A percentile compares a stretch with the other conserved stretches of the same genome.
These are phyloP conservation scores for Australoheros scitulus DNA, from an alignment of 2,113 vertebrate species.

Conservation along the genomic window DNA sequence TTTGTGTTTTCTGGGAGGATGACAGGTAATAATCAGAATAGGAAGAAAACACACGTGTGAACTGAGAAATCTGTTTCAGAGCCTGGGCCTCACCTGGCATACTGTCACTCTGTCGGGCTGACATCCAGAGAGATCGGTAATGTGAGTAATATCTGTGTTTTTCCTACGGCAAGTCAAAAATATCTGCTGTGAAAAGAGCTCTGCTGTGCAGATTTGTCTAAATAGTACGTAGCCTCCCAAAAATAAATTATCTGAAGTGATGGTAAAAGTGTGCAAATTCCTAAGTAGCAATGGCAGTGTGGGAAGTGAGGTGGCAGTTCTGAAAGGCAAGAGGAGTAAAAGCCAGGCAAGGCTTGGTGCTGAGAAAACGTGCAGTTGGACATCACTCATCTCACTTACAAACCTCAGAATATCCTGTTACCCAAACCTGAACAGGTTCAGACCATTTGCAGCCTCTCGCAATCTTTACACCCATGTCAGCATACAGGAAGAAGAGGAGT, in stretches of 20 bases:
- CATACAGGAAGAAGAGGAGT: constrained; percentile 6
- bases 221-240: background rate
- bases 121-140: accelerated
- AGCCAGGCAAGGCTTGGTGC: no score
- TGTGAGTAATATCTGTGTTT: background rate
- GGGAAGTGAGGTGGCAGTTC: background rate
- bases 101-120: background rate
- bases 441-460: background rate
- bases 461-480: background rate
- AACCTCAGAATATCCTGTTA: background rate
- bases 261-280: background rate
- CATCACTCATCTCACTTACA: constrained; percentile 24
- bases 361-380: constrained; percentile 16
- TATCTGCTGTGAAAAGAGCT: background rate
- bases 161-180: background rate
- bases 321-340: no score
- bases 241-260: background rate
- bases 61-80: background rate
- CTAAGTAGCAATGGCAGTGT: background rate
- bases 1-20: background rate
- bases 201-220: background rate
- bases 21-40: background rate
- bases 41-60: background rate
- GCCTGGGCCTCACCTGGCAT: background rate
- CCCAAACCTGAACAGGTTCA: background rate